Conservation (phyloP, 2,888 invertebrate species). For the Trissolcus japonicus region DNA sequence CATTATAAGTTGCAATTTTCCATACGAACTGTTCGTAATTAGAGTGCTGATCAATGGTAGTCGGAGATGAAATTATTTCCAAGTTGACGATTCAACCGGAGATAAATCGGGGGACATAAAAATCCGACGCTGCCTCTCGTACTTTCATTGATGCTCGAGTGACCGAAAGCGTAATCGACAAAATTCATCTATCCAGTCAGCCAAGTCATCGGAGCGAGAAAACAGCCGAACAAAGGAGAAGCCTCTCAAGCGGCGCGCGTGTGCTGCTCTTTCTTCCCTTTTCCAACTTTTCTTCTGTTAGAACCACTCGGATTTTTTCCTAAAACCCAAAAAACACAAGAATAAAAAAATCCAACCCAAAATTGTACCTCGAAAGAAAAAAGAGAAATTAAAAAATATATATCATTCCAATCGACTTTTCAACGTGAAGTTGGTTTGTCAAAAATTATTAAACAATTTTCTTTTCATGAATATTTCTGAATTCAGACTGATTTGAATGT, state of each 20-base stretch:
- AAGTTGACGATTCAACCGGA: conserved; percentile 7
- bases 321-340: background rate
- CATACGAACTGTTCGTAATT: conserved; percentile 18
- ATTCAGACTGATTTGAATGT: conserved; percentile 26
- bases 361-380: background rate
- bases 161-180: conserved; percentile 39
- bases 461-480: background rate
- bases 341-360: background rate
- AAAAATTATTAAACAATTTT: too few relatives aligned
- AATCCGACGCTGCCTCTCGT: conserved; percentile 13
- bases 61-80: conserved; percentile 23
- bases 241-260: conserved; percentile 4
- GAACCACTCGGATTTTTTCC: too few relatives aligned
- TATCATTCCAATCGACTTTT: too few relatives aligned
- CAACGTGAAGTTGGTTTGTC: too few relatives aligned
- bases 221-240: conserved; percentile 48
- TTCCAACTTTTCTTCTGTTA: conserved; percentile 14
- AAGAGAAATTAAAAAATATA: background rate
- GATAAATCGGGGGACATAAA: conserved; percentile 16
- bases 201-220: conserved; percentile 36
- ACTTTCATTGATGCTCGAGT: conserved; percentile 48
- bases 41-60: conserved; percentile 7
- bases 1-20: conserved; percentile 4
- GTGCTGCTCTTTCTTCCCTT: conserved; percentile 12
- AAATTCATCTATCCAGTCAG: conserved; percentile 32